phyloP scores from a whole-genome alignment of 1,140 invertebrate genomes.

The Stenopsyche tienmushanensis region DNA sequence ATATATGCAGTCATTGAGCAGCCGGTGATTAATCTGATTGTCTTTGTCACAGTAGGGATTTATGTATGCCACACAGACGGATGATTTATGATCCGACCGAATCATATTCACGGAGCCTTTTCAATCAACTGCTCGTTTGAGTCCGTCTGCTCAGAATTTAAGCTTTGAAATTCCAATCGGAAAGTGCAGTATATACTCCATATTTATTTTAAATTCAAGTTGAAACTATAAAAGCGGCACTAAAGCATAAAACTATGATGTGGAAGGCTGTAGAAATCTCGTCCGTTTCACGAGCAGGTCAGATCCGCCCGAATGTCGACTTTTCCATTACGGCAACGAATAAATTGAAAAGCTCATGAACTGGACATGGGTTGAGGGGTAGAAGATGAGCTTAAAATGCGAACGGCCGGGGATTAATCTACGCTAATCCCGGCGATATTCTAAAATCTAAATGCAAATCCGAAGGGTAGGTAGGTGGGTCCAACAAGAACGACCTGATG shows the following conservation, averaged over 20 bases:
- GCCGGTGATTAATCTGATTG: too few species aligned
- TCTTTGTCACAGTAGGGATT: too few species aligned
- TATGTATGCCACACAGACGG: too few species aligned
- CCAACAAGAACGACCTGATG: conserved; percentile 3
- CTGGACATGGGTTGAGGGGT: conserved; percentile 29
- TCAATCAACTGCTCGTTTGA: too few species aligned
- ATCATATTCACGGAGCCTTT: too few species aligned
- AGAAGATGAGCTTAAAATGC: conserved; percentile 36
- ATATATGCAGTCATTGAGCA: too few species aligned
- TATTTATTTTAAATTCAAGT: neutral
- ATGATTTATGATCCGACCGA: too few species aligned
- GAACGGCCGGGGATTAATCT: conserved; percentile 37
- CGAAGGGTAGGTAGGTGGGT: conserved; percentile 17
- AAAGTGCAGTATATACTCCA: too few species aligned
- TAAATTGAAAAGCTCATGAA: conserved; percentile 41
- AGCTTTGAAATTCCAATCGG: too few species aligned
- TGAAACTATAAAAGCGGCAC: neutral
- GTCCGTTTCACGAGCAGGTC: neutral
- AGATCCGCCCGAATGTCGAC: neutral
- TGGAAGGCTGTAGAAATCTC: neutral
- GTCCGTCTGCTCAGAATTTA: too few species aligned
- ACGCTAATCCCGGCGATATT: conserved; percentile 40
- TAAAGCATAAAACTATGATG: neutral
- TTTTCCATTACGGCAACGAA: conserved; percentile 31
- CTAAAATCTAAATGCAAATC: conserved; percentile 43